Conservation (phyloP, 2,797 vertebrate species). For the Spatula versicolor region DNA sequence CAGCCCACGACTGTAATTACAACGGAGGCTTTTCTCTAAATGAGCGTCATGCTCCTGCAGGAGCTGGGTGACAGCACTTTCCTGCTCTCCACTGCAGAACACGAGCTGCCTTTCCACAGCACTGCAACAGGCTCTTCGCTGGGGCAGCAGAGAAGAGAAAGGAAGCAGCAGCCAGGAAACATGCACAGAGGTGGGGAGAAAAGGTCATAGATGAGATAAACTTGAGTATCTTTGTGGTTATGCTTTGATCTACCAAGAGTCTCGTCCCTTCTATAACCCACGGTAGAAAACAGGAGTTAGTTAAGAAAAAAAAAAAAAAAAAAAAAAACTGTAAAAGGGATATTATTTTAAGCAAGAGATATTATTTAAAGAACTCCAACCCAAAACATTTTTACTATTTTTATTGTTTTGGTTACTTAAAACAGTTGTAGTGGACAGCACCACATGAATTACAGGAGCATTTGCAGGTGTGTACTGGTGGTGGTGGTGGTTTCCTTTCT, state of each 20-base stretch:
- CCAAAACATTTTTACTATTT: not conserved
- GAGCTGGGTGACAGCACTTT: not conserved
- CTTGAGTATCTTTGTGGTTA: not conserved
- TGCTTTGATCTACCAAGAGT: not conserved
- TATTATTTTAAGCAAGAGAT: not conserved
- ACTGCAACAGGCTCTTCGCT: not conserved
- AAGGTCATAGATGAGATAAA: not conserved
- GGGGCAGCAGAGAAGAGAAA: not conserved
- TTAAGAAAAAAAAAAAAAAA: not conserved
- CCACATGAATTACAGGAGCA: not conserved
- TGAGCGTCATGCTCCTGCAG: not conserved
- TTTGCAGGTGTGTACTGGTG: not conserved
- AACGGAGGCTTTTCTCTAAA: slow-evolving; percentile 11
- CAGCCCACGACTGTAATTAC: not conserved
- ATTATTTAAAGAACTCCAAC: not conserved
- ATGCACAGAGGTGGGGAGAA: not conserved
- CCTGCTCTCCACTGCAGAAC: not conserved
- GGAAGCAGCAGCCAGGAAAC: not conserved
- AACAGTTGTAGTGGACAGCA: slow-evolving; percentile 15
- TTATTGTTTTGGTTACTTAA: not conserved
- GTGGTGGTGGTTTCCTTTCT: not conserved
- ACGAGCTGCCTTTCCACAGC: not conserved
- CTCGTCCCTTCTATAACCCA: not conserved
- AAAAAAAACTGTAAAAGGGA: not conserved
- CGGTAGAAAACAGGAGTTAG: not conserved